These are phyloP conservation scores for Urocolius indicus DNA, from an alignment of 2,113 vertebrate genomes.

Conservation along the genomic window DNA sequence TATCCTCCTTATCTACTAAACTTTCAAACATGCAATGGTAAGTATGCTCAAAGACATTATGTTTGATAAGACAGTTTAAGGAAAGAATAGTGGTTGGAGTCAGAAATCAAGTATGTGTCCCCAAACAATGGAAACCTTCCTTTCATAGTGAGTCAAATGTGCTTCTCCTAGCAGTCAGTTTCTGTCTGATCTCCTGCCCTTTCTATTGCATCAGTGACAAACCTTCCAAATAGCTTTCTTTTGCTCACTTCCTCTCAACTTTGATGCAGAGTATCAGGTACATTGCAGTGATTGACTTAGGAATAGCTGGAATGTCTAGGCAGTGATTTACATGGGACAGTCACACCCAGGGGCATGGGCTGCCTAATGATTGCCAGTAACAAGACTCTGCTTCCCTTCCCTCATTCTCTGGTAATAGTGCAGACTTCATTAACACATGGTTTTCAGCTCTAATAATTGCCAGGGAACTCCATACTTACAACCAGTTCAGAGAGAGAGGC, in stretches of 20 bases:
- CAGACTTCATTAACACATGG: constrained; percentile 2
- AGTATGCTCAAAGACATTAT: background rate
- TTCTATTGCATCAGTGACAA: background rate
- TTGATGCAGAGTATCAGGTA: background rate
- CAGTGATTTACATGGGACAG: constrained; percentile 24
- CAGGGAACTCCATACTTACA: constrained; percentile 17
- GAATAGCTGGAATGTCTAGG: background rate
- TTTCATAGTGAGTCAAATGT: background rate
- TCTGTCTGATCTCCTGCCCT: background rate
- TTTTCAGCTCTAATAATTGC: constrained; percentile 16
- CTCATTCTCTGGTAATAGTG: constrained; percentile 8
- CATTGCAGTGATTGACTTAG: background rate
- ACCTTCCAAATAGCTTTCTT: background rate
- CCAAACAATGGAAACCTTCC: background rate
- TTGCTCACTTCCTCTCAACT: background rate
- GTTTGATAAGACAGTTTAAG: background rate
- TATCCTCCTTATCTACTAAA: background rate
- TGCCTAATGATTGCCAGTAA: constrained; percentile 39
- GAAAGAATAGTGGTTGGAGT: background rate
- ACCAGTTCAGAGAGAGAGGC: background rate
- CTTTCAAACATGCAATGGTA: background rate
- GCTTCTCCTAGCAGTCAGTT: background rate
- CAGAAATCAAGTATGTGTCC: background rate
- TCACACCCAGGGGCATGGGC: background rate
- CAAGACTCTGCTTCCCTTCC: background rate